Base-by-base conservation (phyloP, 92 coral and sea anemone species). In the Desmophyllum pertusum region DNA sequence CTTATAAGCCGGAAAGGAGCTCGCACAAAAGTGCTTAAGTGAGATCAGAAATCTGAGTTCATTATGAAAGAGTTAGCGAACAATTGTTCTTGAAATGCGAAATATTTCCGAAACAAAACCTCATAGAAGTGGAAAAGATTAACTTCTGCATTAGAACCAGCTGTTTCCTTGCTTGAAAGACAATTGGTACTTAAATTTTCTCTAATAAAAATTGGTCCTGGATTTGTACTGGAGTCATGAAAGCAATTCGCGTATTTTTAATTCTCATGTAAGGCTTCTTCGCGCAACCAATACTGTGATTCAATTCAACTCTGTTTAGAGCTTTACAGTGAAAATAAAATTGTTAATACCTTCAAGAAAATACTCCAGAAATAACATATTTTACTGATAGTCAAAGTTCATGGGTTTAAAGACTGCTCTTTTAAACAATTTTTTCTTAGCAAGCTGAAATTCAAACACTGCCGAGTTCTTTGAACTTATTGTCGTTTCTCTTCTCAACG, bases 101-200 rank as follows among this genome's bases (percentile, higher is more conserved):
- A 43, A 51, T 31, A 38, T 57, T 59, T 61, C 33, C 42, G 21
- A 30, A 73, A 83, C 78, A 83, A 75, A 83, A 45, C 74, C 63
- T 21, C 3, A 17, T 31, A 51, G 65, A 43, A 76, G 64, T 40
- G 81, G 80, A 76, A 81, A 59, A 57, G 79, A 82, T 82, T 27
- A 55, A 41, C 79, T 35, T 57, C 57, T 72, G 79, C 66, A 73
- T 52, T 27, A 61, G 48, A 82, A 39, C 68, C 86, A 82, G 55
- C 71, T 82, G 86, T 38, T 42, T 19, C 39, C 39, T 21, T 27
- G 63, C 52, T 40, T n/a, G 10, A 25, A 30, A 21, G 55, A 82
- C 38, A 70, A 70, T 37, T 81, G 30, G 27, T 74, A 81, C 78
- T 81, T 69, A 50, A 70, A 52, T 53, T 70, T 42, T 81, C 78